Percentiles rank a stretch among this genome's conserved stretches.
Conservation (phyloP, 2,113 vertebrate species). For the Rhea pennata region DNA sequence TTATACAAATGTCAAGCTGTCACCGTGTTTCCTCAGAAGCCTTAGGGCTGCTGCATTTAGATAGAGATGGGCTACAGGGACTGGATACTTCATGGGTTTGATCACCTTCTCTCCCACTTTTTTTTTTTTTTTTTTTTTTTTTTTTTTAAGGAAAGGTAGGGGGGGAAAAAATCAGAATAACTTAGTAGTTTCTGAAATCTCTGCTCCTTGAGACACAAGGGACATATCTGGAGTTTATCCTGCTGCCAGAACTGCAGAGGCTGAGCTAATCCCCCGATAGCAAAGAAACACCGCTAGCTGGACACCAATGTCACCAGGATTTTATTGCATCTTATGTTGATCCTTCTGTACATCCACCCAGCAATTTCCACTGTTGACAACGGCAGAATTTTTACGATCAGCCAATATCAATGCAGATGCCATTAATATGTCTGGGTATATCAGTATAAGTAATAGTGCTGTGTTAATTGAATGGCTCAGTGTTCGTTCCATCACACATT, state of each 20-base stretch:
- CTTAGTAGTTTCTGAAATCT: neutral
- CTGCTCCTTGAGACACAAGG: neutral
- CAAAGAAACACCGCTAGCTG: rapidly evolving
- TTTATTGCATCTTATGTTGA: rapidly evolving
- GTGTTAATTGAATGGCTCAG: constrained; percentile 34
- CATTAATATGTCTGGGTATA: neutral
- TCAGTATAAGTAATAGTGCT: neutral
- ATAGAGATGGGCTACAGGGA: neutral
- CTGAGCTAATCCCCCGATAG: neutral
- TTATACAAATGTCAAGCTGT: neutral
- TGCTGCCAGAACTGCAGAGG: neutral
- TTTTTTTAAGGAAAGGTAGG: neutral
- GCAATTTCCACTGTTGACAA: neutral
- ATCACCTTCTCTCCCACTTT: too few species aligned
- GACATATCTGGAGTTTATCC: neutral
- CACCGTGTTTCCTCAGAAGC: neutral
- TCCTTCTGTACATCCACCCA: neutral
- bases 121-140: too few species aligned
- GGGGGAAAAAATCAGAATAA: neutral
- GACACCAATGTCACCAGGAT: neutral
- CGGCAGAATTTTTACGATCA: neutral
- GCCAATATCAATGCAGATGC: neutral
- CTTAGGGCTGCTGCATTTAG: neutral
- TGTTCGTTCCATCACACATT: constrained; percentile 17
- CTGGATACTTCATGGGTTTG: neutral